Conservation (phyloP, 2,888 invertebrate species). For the Bimastos eiseni region DNA sequence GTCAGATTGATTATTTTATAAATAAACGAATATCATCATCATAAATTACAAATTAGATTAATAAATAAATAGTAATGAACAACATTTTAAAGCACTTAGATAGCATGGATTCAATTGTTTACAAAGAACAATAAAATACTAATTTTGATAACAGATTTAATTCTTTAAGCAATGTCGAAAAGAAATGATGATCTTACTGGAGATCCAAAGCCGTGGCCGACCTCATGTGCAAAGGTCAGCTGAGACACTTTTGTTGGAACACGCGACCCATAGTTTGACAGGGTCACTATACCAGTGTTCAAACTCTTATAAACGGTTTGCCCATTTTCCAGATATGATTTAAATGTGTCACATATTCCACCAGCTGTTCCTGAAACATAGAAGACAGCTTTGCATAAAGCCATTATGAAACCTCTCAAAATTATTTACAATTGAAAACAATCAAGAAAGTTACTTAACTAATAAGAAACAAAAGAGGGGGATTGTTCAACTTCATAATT, state of each 20-base stretch:
- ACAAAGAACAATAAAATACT: too few species aligned
- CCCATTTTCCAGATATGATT: conserved; percentile 24
- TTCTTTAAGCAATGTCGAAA: conserved; percentile 37
- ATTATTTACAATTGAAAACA: background rate
- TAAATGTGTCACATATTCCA: conserved; percentile 32
- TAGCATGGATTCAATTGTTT: too few species aligned
- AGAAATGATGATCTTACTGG: conserved; percentile 43
- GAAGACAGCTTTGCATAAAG: background rate
- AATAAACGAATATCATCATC: too few species aligned
- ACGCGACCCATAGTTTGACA: conserved; percentile 86
- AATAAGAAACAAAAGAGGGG: too few species aligned
- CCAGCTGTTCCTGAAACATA: conserved; percentile 26
- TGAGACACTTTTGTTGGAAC: conserved; percentile 75
- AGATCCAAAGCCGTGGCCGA: conserved; percentile 87
- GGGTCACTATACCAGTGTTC: conserved; percentile 98
- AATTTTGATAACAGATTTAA: background rate
- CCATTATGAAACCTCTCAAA: background rate
- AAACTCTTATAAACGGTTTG: conserved; percentile 71
- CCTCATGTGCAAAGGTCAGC: conserved; percentile 83
- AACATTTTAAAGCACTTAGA: too few species aligned
- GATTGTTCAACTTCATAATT: background rate
- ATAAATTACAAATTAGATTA: too few species aligned
- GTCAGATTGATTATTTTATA: too few species aligned
- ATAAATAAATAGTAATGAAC: too few species aligned
- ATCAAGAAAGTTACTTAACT: too few species aligned